Evolutionary conservation across 2,888 invertebrate species (phyloP), one percentile per base, ranked within the genome.

Genomic region (Acronicta aceris): DNA sequence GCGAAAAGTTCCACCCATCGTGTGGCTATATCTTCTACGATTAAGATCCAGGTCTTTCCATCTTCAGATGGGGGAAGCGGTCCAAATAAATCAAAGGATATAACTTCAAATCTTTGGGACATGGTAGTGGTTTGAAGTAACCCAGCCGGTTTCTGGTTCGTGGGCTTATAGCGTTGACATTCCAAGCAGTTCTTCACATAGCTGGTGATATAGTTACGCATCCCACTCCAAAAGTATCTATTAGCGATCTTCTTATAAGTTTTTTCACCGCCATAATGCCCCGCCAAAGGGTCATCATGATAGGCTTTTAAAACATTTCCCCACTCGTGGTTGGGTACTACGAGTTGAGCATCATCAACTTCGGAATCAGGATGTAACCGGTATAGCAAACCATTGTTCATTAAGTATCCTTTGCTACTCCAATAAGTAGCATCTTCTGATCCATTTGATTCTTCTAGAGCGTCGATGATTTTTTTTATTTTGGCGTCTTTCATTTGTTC

Each of bases 121-220:
- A 45, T 54, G 0, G 81, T 65, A 0, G 81, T 82, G 13, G 78
- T 76, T 13, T 80, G 78, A 4, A 83, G 36, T 12, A 87, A 50
- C 0, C 82, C 84, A 0, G 81, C 69, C 0, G 86, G 85, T 53
- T 82, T 85, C 8, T 69, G 51, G 45, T 85, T 86, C 0, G 54
- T 70, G 1, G 73, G 65, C 57, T 85, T 86, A 42, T 82, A 86
- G 12, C 76, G 47, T 55, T 86, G 84, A 52, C 85, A 88, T 13
- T 74, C 55, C 0, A 70, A 8, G 58, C 85, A 86, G 0, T 68
- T 58, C 21, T 68, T 69, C 0, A 85, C 60, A 50, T 86, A 81
- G 0, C 41, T 53, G 47, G 48, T 53, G 10, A 68, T 56, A 17
- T 62, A 50, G 27, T 56, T 50, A 27, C 74, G 42, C 62, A 74